phyloP scores from a whole-genome alignment of 2,888 invertebrate species.

The Drosophila meridiana region DNA sequence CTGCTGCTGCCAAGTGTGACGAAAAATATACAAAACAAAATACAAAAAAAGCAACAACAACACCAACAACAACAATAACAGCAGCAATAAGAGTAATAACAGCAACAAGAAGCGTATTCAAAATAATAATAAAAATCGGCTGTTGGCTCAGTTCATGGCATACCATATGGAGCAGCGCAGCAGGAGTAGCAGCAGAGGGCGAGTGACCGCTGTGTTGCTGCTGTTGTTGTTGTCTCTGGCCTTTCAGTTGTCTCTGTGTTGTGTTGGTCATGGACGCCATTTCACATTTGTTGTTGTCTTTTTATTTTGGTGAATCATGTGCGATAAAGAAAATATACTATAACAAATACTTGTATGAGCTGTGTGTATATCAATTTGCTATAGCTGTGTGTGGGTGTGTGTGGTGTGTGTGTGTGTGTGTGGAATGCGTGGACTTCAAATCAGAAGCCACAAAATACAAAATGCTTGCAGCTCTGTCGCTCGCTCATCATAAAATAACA shows the following conservation, averaged over 20 bases:
- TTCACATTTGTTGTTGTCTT: constrained; percentile 60
- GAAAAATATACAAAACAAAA: constrained; percentile 80
- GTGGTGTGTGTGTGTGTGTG: constrained; percentile 7
- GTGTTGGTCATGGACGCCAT: constrained; percentile 79
- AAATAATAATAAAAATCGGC: constrained; percentile 79
- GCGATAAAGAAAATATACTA: constrained; percentile 68
- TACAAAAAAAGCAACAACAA: constrained; percentile 65
- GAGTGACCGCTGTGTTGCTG: constrained; percentile 56
- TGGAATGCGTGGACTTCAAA: constrained; percentile 48
- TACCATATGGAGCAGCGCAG: constrained; percentile 53
- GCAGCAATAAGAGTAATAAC: constrained; percentile 64
- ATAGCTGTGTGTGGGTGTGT: neutral
- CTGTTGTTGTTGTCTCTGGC: constrained; percentile 34
- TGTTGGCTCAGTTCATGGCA: constrained; percentile 67
- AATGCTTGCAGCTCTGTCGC: constrained; percentile 24
- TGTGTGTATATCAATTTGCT: neutral
- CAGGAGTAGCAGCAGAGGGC: constrained; percentile 9
- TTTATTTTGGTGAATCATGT: constrained; percentile 71
- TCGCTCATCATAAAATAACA: constrained; percentile 43
- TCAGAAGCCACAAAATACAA: constrained; percentile 66
- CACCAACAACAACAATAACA: constrained; percentile 54
- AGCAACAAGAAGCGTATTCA: constrained; percentile 76
- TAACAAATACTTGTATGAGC: constrained; percentile 15
- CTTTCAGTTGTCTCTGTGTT: constrained; percentile 58
- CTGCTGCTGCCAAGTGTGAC: constrained; percentile 77